These are phyloP conservation scores for Acanthosepion pharaonis DNA, from an alignment of 2,888 invertebrate species.

Conservation along the genomic window DNA sequence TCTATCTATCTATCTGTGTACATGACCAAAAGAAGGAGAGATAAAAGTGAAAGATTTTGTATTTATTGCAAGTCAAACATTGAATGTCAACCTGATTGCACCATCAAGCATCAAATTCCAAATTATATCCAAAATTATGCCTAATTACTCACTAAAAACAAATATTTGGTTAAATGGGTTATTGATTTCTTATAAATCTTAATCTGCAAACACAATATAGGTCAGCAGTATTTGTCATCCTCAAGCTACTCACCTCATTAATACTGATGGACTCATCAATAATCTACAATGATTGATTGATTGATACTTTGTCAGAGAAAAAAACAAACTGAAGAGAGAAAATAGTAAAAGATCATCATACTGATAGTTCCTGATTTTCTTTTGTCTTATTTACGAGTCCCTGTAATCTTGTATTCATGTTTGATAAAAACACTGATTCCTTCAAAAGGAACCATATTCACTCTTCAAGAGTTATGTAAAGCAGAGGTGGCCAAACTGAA, in stretches of 20 bases:
- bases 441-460: too few relatives aligned
- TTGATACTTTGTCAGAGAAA: not conserved
- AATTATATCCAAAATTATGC: not conserved
- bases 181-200: conserved; percentile 22
- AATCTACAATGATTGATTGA: not conserved
- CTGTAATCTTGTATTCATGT: too few relatives aligned
- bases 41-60: not conserved
- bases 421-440: too few relatives aligned
- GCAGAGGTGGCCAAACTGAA: too few relatives aligned
- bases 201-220: not conserved
- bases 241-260: not conserved
- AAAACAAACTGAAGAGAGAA: not conserved
- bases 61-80: not conserved
- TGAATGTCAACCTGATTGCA: not conserved
- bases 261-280: not conserved
- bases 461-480: too few relatives aligned
- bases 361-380: not conserved
- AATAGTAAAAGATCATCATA: not conserved
- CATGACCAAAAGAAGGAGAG: too few relatives aligned
- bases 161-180: not conserved
- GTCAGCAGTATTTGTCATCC: not conserved
- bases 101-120: not conserved
- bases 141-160: not conserved
- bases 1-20: too few relatives aligned
- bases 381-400: too few relatives aligned